Evolutionary conservation across 1,140 invertebrate species (phyloP).

Genomic region (Charaxes varanes): DNA sequence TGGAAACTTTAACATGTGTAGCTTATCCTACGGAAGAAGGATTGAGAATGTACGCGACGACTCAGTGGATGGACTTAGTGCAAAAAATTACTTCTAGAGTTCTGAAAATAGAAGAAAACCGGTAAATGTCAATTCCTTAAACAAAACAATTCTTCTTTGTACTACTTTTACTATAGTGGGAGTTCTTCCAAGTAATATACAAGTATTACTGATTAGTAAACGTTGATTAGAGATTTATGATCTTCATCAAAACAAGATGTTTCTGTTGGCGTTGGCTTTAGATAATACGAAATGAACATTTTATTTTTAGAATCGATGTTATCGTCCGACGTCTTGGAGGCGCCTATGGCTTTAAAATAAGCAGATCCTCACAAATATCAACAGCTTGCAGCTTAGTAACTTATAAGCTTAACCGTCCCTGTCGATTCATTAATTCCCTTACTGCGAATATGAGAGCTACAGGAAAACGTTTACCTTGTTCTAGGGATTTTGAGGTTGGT

Average conservation of each 20-base stretch:
- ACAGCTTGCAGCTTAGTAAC: no score
- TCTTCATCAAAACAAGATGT: no score
- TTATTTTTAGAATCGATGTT: constrained; percentile 75
- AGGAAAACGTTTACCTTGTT: no score
- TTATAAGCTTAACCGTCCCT: no score
- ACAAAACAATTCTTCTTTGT: not conserved
- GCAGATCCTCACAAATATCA: no score
- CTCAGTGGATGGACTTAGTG: constrained; percentile 78
- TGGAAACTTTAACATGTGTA: constrained; percentile 8
- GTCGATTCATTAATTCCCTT: no score
- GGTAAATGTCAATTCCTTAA: constrained; percentile 25
- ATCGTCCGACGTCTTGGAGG: constrained; percentile 57
- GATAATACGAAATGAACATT: not conserved
- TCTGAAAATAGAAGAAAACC: constrained; percentile 68
- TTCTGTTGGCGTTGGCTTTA: no score
- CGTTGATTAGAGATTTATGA: no score
- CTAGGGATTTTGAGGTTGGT: no score
- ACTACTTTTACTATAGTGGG: not conserved
- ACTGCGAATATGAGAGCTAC: no score
- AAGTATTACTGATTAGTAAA: no score
- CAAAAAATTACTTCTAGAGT: constrained; percentile 74
- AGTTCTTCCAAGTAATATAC: not conserved
- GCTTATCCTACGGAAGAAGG: constrained; percentile 75
- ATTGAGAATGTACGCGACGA: constrained; percentile 75
- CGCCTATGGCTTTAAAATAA: constrained; percentile 33